Evolutionary conservation across 2,113 vertebrate genomes (phyloP).

Genomic region (Dromiciops gliroides): DNA sequence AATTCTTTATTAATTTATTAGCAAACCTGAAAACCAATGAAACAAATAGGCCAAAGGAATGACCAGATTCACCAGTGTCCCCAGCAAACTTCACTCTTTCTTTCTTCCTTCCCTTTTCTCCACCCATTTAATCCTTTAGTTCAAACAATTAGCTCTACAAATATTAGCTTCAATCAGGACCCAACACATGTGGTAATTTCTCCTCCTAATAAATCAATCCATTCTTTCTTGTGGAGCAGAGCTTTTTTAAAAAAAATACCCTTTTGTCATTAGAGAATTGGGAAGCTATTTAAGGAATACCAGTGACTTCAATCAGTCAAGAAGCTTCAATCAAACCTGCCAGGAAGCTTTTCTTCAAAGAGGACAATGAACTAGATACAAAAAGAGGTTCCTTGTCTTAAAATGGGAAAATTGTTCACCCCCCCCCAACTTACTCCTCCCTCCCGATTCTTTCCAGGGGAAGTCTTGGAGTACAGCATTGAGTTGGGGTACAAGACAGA

Average conservation of each 20-base stretch:
- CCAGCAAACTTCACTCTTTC: conserved; percentile 61
- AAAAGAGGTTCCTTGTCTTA: conserved; percentile 66
- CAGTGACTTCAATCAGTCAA: conserved; percentile 76
- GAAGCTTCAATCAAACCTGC: conserved; percentile 73
- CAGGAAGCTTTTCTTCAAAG: conserved; percentile 69
- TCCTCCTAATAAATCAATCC: conserved; percentile 76
- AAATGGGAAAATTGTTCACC: conserved; percentile 57
- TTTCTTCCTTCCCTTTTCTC: conserved; percentile 46
- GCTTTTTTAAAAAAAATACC: neutral
- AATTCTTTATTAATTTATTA: neutral
- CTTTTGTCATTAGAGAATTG: conserved; percentile 72
- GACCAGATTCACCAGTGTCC: conserved; percentile 66
- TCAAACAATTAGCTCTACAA: conserved; percentile 78
- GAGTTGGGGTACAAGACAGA: conserved; percentile 52
- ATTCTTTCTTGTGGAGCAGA: conserved; percentile 60
- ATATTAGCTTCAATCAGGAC: conserved; percentile 78
- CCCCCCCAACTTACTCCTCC: neutral
- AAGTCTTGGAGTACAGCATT: conserved; percentile 37
- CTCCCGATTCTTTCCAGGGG: conserved; percentile 51
- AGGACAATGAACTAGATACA: conserved; percentile 67
- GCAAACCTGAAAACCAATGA: neutral
- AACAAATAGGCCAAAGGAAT: neutral
- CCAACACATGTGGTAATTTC: conserved; percentile 74
- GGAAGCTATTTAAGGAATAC: conserved; percentile 73
- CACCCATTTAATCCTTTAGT: conserved; percentile 68